Percentiles rank a stretch among this genome's conserved stretches.
Evolutionary conservation across 2,797 vertebrate species (phyloP).

Genomic region (Acanthornis magna): DNA sequence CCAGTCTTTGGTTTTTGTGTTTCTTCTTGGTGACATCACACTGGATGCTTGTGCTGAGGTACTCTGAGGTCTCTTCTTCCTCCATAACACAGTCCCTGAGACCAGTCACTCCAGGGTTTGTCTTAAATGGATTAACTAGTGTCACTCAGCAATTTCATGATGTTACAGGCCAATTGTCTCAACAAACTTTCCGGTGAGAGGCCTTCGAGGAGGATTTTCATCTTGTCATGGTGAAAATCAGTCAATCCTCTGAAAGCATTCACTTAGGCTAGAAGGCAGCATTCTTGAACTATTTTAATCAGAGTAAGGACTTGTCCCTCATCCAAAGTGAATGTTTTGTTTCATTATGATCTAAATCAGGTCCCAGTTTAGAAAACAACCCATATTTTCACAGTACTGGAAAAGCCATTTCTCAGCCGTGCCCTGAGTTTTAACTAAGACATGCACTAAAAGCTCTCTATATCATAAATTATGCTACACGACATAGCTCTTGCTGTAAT

Average conservation of each 20-base stretch:
- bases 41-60: accelerated
- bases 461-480: constrained; percentile 7
- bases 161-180: background rate
- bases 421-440: background rate
- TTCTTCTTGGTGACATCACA: background rate
- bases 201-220: background rate
- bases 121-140: background rate
- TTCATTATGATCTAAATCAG: background rate
- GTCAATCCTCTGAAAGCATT: background rate
- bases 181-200: background rate
- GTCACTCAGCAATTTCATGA: background rate
- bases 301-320: background rate
- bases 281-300: background rate
- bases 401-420: background rate
- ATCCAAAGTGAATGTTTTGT: background rate
- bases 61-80: background rate
- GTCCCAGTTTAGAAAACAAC: background rate
- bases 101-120: background rate
- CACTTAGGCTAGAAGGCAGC: background rate
- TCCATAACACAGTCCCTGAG: accelerated
- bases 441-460: background rate
- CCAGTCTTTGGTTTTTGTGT: background rate
- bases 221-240: background rate
- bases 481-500: constrained; percentile 18
- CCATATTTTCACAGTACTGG: background rate